Evolutionary conservation across 92 coral and sea anemone genomes (phyloP), one percentile per base, ranked within the genome.

Genomic region (Chrysogorgia sp.): DNA sequence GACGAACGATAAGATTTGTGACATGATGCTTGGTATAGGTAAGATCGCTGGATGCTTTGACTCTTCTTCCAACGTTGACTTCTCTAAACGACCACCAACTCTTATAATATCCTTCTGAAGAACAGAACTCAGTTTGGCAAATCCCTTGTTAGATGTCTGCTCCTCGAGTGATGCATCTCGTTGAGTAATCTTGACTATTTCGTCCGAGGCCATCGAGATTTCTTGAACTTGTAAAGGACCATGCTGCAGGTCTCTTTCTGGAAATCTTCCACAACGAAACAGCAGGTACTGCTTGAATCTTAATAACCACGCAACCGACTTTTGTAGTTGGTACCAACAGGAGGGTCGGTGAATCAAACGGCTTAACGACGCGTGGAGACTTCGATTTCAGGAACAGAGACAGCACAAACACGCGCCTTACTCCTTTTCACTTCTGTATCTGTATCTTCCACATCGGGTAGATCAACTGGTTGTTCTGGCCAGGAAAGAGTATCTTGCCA

Each of bases 1-100:
- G 80, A 29, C 63, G 59, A 34, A 80, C 66, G 64, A 65, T 76
- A 45, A 74, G 84, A 29, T 80, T 33, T 75, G n/a, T n/a, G n/a
- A n/a, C n/a, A n/a, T n/a, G n/a, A n/a, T n/a, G n/a, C n/a, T n/a
- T n/a, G n/a, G n/a, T n/a, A n/a, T n/a, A n/a, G n/a, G n/a, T n/a
- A n/a, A n/a, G n/a, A n/a, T n/a, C n/a, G n/a, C n/a, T n/a, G n/a
- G n/a, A n/a, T n/a, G n/a, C n/a, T n/a, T n/a, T n/a, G n/a, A n/a
- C n/a, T n/a, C n/a, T n/a, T n/a, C n/a, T n/a, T n/a, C n/a, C n/a
- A n/a, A n/a, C n/a, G n/a, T 67, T 67, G 50, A 43, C 50, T 43
- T 43, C 9, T 43, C 50, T 17, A 43, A 43, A 43, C 50, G 50
- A 8, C 50, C 50, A 43, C 50, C 50, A 17, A 43, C 50, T 43